Evolutionary conservation across 2,113 vertebrate genomes (phyloP), one percentile per base, ranked within the genome.

Genomic region (Emydura subglobosa): DNA sequence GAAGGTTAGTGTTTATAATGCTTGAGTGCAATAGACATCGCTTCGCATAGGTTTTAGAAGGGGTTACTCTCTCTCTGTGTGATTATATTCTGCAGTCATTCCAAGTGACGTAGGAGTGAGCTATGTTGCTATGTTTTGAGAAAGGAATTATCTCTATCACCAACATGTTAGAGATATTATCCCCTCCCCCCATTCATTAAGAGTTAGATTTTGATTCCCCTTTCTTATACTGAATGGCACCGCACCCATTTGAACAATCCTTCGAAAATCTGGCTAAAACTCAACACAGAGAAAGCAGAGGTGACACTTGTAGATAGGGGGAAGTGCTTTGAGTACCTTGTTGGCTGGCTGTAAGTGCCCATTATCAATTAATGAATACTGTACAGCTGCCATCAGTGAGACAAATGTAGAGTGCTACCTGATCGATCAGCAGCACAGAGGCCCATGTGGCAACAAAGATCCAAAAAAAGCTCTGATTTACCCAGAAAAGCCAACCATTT

Each of bases 1-100:
- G 83, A 57, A 95, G 55, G 65, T 82, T 51, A 54, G 27, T 83
- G 85, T 95, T 97, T 93, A 94, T 76, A 95, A 82, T n/a, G 83
- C 47, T 86, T 4, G n/a, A 96, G 90, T 49, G 85, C 65, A 81
- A 93, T 87, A 85, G 82, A 85, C 42, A 83, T 92, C 47, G 85
- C 89, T 24, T 88, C 92, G 90, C 90, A 95, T 6, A 50, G 47
- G 59, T 29, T 95, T 88, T 34, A 84, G 81, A 79, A 88, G 94
- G 51, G 81, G 91, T 89, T 81, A 65, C 54, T 91, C 50, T 92
- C 95, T 50, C 17, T 17, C 39, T 16, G 34, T 13, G 44, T 83
- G 89, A 88, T 83, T 59, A 79, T 68, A 86, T 81, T 59, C 74
- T 49, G 86, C 47, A 79, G 47, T 6, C 84, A 19, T 47, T 85